Evolutionary conservation across 1,140 invertebrate genomes (phyloP), one percentile per base, ranked within the genome.

Genomic region (Sarcophaga bullata): DNA sequence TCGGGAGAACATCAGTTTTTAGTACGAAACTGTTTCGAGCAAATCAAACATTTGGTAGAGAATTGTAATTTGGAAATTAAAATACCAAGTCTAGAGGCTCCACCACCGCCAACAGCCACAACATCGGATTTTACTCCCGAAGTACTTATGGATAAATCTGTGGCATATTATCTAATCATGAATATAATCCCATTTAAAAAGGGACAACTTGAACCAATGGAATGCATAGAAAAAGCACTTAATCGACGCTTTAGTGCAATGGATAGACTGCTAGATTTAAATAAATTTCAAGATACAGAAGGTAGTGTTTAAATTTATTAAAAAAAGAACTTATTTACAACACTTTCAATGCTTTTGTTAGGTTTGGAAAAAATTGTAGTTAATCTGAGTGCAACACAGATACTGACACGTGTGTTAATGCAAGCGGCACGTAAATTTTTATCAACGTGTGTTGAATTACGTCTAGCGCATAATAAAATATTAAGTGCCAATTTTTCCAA

Each of bases 11-110:
- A 89, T 84, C 84, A 85, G 3, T 89, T 89, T 68, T 54, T 89
- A 8, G 84, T 87, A 6, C 88, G 87, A 8, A 82, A 87, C 3
- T 89, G 88, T 68, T 87, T 83, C 46, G 85, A 88, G 80, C 88
- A 89, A 83, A 86, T 89, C 3, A 73, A 80, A 8, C 80, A 86
- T 37, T 68, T 89, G 80, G 86, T 85, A 8, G 62, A 85, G 1
- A 58, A 73, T 6, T 83, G 82, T 37, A 86, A 85, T 73, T 80
- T 89, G n/a, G 81, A 87, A 52, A 81, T 89, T 25, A 84, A 84
- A 49, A 82, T 89, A 19, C 85, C 87, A 1, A 62, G 82, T 6
- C 76, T 84, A n/a, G 82, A 81, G 4, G 25, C 73, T 5, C n/a
- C 47, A 6, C 68, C 81, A 25, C 68, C 81, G 19, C 48, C 81